These are phyloP conservation scores for Onthophagus sagittarius DNA, from an alignment of 2,888 invertebrate genomes.

Conservation along the genomic window DNA sequence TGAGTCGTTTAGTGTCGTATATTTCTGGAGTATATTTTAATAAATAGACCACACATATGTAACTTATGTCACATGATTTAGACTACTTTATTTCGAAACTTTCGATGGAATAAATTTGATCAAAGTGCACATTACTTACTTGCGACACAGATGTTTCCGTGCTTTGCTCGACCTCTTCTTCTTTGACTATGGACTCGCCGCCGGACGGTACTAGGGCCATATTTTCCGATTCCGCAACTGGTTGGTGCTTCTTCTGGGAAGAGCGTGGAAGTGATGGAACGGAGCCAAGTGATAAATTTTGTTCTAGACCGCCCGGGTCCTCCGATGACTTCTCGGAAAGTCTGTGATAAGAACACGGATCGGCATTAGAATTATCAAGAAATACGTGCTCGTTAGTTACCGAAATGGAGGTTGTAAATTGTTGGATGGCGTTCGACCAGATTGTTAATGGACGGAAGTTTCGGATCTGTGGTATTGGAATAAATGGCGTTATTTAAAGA, in stretches of 20 bases:
- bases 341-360: neutral
- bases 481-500: neutral
- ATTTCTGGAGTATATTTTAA: neutral
- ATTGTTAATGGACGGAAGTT: neutral
- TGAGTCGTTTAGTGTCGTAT: neutral
- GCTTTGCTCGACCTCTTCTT: conserved; percentile 41
- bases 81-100: neutral
- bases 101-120: neutral
- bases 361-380: neutral
- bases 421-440: neutral
- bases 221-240: conserved; percentile 25
- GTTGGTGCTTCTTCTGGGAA: conserved; percentile 28
- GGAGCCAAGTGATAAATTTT: neutral
- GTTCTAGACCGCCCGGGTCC: neutral
- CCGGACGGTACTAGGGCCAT: conserved; percentile 29
- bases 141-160: conserved; percentile 45
- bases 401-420: neutral
- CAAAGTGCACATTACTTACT: conserved; percentile 30
- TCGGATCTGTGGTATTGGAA: neutral
- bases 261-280: neutral
- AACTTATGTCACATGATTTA: neutral
- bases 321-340: conserved; percentile 6
- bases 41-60: neutral
- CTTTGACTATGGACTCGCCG: conserved; percentile 31
- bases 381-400: neutral